These are phyloP conservation scores for Microtus obscurus DNA, from an alignment of 2,797 vertebrate genomes.

Conservation along the genomic window DNA sequence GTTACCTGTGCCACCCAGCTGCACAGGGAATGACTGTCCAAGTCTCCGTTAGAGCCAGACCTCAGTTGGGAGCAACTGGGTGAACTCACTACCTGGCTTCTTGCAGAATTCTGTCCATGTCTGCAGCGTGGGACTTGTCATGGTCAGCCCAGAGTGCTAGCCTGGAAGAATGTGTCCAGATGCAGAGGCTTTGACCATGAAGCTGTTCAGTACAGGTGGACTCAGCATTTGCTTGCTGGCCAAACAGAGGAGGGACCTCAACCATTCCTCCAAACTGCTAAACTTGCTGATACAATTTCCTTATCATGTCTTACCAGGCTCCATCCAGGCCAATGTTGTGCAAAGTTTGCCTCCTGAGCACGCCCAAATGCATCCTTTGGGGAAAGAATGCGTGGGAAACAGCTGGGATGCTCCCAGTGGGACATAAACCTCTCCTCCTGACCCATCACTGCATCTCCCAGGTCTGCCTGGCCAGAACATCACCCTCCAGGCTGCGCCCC, in stretches of 20 bases:
- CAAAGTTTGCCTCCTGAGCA: slow-evolving; percentile 20
- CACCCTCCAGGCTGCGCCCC: fast-evolving
- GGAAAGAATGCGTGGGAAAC: neutral
- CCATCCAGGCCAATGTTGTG: neutral
- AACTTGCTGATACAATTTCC: neutral
- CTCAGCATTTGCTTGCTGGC: neutral
- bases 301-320: neutral
- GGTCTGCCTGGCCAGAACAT: neutral
- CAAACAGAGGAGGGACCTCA: neutral
- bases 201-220: neutral
- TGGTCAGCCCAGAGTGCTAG: neutral
- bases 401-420: neutral
- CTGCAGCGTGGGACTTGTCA: neutral
- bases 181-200: fast-evolving
- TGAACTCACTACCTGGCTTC: fast-evolving
- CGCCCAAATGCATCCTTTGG: neutral
- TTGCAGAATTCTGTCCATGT: neutral
- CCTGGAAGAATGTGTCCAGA: neutral
- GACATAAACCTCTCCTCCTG: neutral
- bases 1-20: neutral
- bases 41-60: neutral
- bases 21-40: neutral
- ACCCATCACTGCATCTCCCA: fast-evolving
- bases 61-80: neutral
- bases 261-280: fast-evolving